These are phyloP conservation scores for Geotrypetes seraphini DNA, from an alignment of 2,797 vertebrate genomes.

Conservation along the genomic window DNA sequence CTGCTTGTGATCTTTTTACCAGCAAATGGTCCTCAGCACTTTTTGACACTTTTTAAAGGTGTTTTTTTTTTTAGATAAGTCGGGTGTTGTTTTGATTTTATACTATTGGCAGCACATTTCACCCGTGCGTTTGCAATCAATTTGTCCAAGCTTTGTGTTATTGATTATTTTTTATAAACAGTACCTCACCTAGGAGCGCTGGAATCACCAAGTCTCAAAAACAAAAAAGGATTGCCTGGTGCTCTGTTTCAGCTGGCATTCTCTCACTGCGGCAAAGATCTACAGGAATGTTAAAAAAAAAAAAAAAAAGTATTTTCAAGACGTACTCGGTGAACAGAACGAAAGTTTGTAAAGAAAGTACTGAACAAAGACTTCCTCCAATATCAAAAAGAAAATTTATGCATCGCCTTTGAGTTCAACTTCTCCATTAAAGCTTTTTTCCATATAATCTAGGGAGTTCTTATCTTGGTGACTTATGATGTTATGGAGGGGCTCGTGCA, in stretches of 20 bases:
- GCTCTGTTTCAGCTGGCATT: not conserved
- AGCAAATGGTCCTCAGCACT: too few species aligned
- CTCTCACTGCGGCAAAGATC: not conserved
- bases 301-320: conserved; percentile 1
- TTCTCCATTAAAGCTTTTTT: conserved; percentile 91
- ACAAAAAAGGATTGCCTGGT: not conserved
- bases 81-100: too few species aligned
- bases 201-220: not conserved
- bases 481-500: conserved; percentile 80
- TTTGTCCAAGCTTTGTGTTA: too few species aligned
- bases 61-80: too few species aligned
- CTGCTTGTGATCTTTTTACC: too few species aligned
- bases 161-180: too few species aligned
- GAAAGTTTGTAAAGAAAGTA: conserved; percentile 77
- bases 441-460: conserved; percentile 87
- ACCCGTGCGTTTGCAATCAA: too few species aligned
- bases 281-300: too few species aligned
- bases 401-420: conserved; percentile 94
- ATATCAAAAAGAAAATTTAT: conserved; percentile 91
- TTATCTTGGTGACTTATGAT: conserved; percentile 97
- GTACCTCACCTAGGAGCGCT: not conserved
- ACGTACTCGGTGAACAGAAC: conserved; percentile 34
- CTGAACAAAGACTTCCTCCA: conserved; percentile 70
- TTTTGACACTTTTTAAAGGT: too few species aligned
- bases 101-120: too few species aligned